Conservation (phyloP, 1,140 invertebrate species). For the Chlorops oryzae region DNA sequence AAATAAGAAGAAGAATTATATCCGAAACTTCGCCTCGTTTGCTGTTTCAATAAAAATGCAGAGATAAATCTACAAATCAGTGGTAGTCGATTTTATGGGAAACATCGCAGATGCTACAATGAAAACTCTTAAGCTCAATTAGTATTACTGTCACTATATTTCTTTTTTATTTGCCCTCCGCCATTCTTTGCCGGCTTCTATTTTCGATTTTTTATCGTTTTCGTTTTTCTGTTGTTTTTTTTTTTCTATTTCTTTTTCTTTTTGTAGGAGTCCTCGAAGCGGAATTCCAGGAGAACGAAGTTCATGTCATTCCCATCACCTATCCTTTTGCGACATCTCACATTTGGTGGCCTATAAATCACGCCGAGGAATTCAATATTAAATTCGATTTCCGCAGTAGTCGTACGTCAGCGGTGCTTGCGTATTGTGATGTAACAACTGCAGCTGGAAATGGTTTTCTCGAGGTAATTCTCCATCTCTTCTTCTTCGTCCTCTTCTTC, state of each 20-base stretch:
- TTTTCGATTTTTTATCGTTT: slow-evolving; percentile 1
- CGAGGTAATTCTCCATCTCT: slow-evolving; percentile 61
- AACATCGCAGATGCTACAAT: too few species aligned
- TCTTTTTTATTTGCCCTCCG: neutral
- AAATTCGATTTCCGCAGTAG: slow-evolving; percentile 86
- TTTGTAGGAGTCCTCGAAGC: slow-evolving; percentile 64
- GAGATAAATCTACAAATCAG: too few species aligned
- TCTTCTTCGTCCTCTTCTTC: neutral
- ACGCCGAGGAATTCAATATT: slow-evolving; percentile 64
- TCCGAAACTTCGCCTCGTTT: slow-evolving; percentile 9
- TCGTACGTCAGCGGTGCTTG: slow-evolving; percentile 73
- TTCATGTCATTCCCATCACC: slow-evolving; percentile 83
- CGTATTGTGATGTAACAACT: slow-evolving; percentile 70
- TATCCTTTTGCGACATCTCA: slow-evolving; percentile 85
- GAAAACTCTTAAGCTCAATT: too few species aligned
- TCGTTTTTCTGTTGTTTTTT: neutral
- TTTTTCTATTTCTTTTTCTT: slow-evolving; percentile 29
- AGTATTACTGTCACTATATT: too few species aligned
- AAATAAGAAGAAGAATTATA: neutral
- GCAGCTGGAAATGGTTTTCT: slow-evolving; percentile 70
- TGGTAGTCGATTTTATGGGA: neutral
- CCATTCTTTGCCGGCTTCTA: neutral
- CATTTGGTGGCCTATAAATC: slow-evolving; percentile 74
- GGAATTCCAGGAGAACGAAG: slow-evolving; percentile 75
- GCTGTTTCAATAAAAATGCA: too few species aligned